Percentiles rank a stretch among this genome's conserved stretches.
Conservation (phyloP, 2,888 invertebrate genomes). For the Pollenia angustigena region DNA sequence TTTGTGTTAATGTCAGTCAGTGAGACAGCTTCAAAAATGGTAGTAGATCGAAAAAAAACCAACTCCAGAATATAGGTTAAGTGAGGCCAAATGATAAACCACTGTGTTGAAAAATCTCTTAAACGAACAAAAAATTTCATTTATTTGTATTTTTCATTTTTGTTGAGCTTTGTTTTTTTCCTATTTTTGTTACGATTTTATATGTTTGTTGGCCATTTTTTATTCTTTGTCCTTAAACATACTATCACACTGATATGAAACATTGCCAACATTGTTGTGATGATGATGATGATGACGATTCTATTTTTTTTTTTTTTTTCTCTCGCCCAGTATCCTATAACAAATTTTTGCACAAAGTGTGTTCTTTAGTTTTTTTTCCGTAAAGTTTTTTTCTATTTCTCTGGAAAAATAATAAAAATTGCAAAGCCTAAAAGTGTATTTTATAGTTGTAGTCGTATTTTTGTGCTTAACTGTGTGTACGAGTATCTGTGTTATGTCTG, state of each 20-base stretch:
- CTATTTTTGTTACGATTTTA: conserved; percentile 45
- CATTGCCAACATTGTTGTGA: conserved; percentile 68
- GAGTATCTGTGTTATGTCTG: not conserved
- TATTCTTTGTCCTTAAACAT: conserved; percentile 32
- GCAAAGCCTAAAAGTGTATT: conserved; percentile 53
- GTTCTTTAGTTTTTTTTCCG: conserved; percentile 40
- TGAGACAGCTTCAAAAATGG: conserved; percentile 54
- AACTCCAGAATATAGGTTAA: conserved; percentile 69
- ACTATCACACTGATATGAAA: conserved; percentile 60
- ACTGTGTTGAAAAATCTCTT: conserved; percentile 69
- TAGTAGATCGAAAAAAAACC: conserved; percentile 18
- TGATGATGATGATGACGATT: conserved; percentile 52
- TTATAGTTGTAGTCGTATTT: conserved; percentile 21
- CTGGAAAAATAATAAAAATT: conserved; percentile 28
- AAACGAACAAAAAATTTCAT: conserved; percentile 54
- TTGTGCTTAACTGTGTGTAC: conserved; percentile 5
- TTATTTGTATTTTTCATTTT: conserved; percentile 47
- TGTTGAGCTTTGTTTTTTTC: conserved; percentile 9
- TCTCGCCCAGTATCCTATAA: not conserved
- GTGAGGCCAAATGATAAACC: conserved; percentile 73
- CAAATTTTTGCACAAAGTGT: conserved; percentile 39
- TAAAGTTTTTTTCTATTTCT: not conserved
- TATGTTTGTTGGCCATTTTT: conserved; percentile 63
- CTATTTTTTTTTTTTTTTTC: conserved; percentile 48
- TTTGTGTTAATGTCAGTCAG: conserved; percentile 69